Evolutionary conservation across 2,888 invertebrate species (phyloP).

Genomic region (Cerastis leucographa): DNA sequence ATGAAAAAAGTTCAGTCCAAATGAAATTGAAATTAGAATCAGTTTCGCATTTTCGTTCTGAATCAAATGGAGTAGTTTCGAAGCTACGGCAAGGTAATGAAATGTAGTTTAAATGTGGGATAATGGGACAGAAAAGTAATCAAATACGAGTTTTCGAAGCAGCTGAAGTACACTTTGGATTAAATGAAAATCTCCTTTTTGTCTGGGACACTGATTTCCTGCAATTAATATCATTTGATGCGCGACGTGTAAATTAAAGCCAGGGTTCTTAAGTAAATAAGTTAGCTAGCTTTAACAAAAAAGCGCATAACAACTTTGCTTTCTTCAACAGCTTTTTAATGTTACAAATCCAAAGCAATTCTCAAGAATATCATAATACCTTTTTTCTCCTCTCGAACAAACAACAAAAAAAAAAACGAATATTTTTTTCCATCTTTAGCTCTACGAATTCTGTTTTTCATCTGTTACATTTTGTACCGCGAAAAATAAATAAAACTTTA

Average conservation of each 20-base stretch:
- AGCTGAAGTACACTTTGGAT: not conserved
- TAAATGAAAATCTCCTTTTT: constrained; percentile 3
- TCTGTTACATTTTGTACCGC: constrained; percentile 10
- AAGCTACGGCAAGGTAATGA: constrained; percentile 18
- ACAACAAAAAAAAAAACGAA: constrained; percentile 1
- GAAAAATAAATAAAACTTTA: constrained; percentile 60
- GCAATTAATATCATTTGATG: not conserved
- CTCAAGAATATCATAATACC: not conserved
- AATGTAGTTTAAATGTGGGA: constrained; percentile 20
- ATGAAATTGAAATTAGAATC: constrained; percentile 35
- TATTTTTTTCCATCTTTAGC: not conserved
- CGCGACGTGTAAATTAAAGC: not conserved
- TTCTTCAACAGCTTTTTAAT: not conserved
- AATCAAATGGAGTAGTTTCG: constrained; percentile 15
- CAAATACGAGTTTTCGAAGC: constrained; percentile 7
- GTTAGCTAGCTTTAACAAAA: not conserved
- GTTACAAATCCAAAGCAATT: not conserved
- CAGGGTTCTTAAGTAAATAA: not conserved
- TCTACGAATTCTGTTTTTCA: constrained; percentile 23
- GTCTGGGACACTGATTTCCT: not conserved
- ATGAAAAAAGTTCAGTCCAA: constrained; percentile 29
- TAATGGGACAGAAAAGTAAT: constrained; percentile 17
- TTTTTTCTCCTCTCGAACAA: not conserved
- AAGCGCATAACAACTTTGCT: not conserved
- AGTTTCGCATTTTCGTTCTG: constrained; percentile 31